Percentiles rank a stretch among this genome's conserved stretches.
These are phyloP conservation scores for Eriosoma lanigerum DNA, from an alignment of 1,140 invertebrate species.

Conservation along the genomic window DNA sequence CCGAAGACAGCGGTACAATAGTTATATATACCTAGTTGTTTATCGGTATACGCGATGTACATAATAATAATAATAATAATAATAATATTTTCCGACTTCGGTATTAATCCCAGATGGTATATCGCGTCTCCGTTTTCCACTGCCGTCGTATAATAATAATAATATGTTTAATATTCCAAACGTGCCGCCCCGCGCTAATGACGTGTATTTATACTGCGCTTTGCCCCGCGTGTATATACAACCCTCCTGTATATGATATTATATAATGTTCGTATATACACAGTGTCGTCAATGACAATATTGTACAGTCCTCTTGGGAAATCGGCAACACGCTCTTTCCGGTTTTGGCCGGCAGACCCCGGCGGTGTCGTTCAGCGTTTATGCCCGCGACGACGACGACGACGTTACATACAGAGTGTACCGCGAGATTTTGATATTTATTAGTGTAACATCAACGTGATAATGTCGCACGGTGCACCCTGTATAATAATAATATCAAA, in stretches of 20 bases:
- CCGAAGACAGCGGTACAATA: too few species aligned
- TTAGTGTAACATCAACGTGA: too few species aligned
- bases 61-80: neutral
- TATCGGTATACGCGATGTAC: too few species aligned
- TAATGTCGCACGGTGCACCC: too few species aligned
- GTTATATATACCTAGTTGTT: too few species aligned
- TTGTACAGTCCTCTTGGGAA: conserved; percentile 45
- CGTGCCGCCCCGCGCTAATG: conserved; percentile 36
- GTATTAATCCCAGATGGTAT: conserved; percentile 13
- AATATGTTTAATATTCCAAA: conserved; percentile 46
- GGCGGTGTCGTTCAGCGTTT: conserved; percentile 24
- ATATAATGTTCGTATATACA: neutral
- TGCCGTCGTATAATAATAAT: too few species aligned
- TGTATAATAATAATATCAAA: too few species aligned
- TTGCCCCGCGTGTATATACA: neutral
- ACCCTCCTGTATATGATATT: neutral
- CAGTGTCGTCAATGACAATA: neutral
- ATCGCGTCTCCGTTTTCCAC: neutral
- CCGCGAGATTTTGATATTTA: too few species aligned
- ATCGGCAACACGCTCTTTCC: conserved; percentile 31
- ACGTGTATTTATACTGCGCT: conserved; percentile 27
- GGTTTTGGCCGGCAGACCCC: conserved; percentile 9
- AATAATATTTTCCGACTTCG: neutral
- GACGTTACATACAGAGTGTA: too few species aligned
- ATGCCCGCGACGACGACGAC: neutral